Base-by-base conservation (phyloP, 2,797 vertebrate species). In the Hyperoplus lanceolatus region DNA sequence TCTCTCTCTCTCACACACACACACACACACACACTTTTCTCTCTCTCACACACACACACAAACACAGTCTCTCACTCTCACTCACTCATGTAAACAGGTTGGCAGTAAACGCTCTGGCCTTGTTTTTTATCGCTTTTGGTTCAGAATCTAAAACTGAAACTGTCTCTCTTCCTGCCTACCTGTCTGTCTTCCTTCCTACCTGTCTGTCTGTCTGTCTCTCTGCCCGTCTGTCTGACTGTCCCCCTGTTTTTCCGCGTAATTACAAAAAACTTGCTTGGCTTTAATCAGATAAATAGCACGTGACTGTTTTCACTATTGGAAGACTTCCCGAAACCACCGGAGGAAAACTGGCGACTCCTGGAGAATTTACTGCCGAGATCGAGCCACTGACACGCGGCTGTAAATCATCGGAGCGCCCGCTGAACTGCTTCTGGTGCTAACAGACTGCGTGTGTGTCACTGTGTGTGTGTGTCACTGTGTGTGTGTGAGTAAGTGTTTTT, bases 281-380 rank as follows among this genome's bases (percentile, higher is more conserved):
- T 6, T 60, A 43, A 53, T 73, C 5, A 60, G 46, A 61, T 42
- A 4, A 70, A 59, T 6, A 50, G 3, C 65, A 14, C 49, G 56
- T 51, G 56, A 3, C 1, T 56, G 29, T 58, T 5, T 81, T 77
- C 67, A 60, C 79, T 41, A 65, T 3, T 71, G 76, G 72, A 80
- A 48, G 54, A 57, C 38, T 63, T 75, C 70, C 56, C 68, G 29
- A 58, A 58, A 67, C 18, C 49, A 36, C 56, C 64, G 56, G 14
- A 10, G 46, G n/a, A 29, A 41, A 11, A 14, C 15, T 5, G 48
- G 54, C 46, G 0, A n/a, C 49, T 65, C 42, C 51, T 1, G 64
- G n/a, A 75, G 77, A 29, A 82, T 70, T 86, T 76, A 84, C 79
- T 21, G 74, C 72, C 48, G 61, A 0, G 58, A 49, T 29, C n/a